Evolutionary conservation across 1,140 invertebrate genomes (phyloP), one percentile per base, ranked within the genome.

Genomic region (Psilanteris sp.): DNA sequence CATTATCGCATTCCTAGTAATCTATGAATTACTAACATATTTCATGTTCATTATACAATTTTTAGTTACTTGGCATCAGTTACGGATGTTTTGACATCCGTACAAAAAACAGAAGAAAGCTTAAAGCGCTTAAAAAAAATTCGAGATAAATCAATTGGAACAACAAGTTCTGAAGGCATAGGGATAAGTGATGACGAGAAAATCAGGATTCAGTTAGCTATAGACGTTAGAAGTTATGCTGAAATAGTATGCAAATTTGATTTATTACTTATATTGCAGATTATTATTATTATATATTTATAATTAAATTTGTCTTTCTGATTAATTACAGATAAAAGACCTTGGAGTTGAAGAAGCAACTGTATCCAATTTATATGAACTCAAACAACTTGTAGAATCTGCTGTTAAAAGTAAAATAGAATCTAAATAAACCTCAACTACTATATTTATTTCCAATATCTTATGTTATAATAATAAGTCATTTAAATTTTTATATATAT

Each of bases 31-130:
- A n/a, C n/a, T n/a, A n/a, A n/a, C n/a, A 20, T 20, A 50, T 52
- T 57, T 59, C 46, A 2, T 31, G n/a, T 52, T 61, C 16, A 7
- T 52, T 43, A 54, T 26, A 37, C 55, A 44, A 59, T 32, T 90
- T 57, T 81, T 4, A 97, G 96, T 70, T 98, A 96, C 89, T 92
- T 91, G 71, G 91, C 89, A 67, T 92, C 93, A 64, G 95, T 97
- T 7, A 91, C 91, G 61, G 96, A 98, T 87, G 96, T 98, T 2
- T 88, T 98, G 44, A 95, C 93, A 24, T 97, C 96, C 2, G 96
- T 98, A 0, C 95, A 96, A 84, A 96, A 95, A 89, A 98, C 97
- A 73, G 97, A 98, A 85, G 96, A 98, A 82, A 97, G 96, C 75
- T 87, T 97, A 31, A 91, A 94, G 82, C 91, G 95, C 74, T 89